A percentile compares a stretch with the other conserved stretches of the same genome.
These are phyloP conservation scores for Apotomis turbidana DNA, from an alignment of 2,888 invertebrate species.

Conservation along the genomic window DNA sequence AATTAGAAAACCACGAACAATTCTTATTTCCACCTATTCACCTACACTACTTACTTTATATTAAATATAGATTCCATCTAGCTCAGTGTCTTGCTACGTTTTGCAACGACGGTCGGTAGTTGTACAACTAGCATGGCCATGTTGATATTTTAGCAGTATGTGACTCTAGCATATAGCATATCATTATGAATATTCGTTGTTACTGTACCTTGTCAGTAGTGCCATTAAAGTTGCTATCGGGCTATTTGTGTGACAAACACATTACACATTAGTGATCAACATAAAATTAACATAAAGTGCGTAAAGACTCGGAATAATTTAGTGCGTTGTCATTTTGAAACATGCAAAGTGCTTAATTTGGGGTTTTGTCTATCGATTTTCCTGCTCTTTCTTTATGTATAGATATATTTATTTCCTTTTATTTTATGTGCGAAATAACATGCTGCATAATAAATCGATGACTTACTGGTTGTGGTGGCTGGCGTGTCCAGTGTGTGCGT, in stretches of 20 bases:
- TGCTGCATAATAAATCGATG: slow-evolving; percentile 55
- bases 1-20: background rate
- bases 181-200: slow-evolving; percentile 61
- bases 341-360: slow-evolving; percentile 20
- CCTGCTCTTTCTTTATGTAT: slow-evolving; percentile 21
- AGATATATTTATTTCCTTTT: background rate
- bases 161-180: slow-evolving; percentile 57
- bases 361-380: slow-evolving; percentile 13
- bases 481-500: slow-evolving; percentile 86
- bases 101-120: background rate
- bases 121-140: background rate
- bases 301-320: slow-evolving; percentile 48
- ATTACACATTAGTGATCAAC: slow-evolving; percentile 77
- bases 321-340: slow-evolving; percentile 24
- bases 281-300: slow-evolving; percentile 59
- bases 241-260: slow-evolving; percentile 92
- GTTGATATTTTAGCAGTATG: slow-evolving; percentile 40
- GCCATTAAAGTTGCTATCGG: slow-evolving; percentile 98
- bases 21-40: background rate
- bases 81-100: background rate
- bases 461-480: slow-evolving; percentile 93
- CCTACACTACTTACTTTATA: background rate
- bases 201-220: slow-evolving; percentile 95
- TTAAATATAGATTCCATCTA: too few species aligned
- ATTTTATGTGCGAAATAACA: slow-evolving; percentile 51